These are phyloP conservation scores for Saturnia pavonia DNA, from an alignment of 2,888 invertebrate genomes.

Conservation along the genomic window DNA sequence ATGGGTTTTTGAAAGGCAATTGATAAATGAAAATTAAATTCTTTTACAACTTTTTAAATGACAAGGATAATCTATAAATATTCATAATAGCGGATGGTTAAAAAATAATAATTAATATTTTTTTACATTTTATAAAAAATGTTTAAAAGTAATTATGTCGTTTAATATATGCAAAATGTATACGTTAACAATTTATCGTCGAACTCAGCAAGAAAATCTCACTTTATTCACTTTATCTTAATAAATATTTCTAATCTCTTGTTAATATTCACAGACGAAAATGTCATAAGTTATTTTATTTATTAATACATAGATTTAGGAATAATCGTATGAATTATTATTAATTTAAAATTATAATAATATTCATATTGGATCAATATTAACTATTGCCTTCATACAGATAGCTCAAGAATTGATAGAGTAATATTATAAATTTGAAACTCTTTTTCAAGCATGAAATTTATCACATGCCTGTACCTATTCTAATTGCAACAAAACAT, in stretches of 20 bases:
- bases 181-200: background rate
- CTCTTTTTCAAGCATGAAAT: too few relatives aligned
- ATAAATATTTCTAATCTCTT: slow-evolving; percentile 1
- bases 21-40: too few relatives aligned
- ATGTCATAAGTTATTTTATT: background rate
- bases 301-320: background rate
- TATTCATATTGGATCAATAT: background rate
- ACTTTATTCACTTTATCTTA: background rate
- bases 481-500: too few relatives aligned
- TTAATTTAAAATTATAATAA: background rate
- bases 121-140: background rate
- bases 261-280: background rate
- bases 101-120: background rate
- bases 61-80: background rate
- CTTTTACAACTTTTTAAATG: background rate
- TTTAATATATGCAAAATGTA: background rate
- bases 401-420: background rate
- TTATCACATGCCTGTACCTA: too few relatives aligned
- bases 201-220: background rate
- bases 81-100: background rate
- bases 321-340: background rate
- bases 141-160: background rate
- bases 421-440: background rate
- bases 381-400: background rate
- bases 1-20: too few relatives aligned